A percentile compares a stretch with the other conserved stretches of the same genome.
Evolutionary conservation across 2,113 vertebrate species (phyloP).

Genomic region (Tetrax tetrax): DNA sequence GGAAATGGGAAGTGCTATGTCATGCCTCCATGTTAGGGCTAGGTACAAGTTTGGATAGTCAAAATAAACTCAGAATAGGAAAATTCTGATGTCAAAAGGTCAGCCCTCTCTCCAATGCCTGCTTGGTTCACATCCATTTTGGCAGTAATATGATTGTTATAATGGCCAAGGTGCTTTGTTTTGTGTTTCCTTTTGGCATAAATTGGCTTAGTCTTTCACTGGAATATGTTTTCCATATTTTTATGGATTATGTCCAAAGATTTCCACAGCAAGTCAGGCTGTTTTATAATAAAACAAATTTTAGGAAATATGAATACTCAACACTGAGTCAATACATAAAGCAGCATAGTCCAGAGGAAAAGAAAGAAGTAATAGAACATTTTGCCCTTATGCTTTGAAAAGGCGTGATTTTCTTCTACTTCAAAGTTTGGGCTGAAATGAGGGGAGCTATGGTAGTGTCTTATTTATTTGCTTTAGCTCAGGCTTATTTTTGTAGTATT

Average conservation of each 20-base stretch:
- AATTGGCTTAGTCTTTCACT: neutral
- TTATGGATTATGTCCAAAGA: neutral
- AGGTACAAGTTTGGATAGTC: neutral
- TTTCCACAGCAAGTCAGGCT: neutral
- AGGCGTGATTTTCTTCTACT: neutral
- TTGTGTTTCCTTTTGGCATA: neutral
- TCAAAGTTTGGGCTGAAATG: neutral
- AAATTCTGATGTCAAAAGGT: neutral
- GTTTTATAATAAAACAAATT: neutral
- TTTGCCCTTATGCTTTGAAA: neutral
- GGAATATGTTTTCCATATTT: neutral
- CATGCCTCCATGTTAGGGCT: neutral
- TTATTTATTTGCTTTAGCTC: neutral
- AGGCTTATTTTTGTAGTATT: neutral
- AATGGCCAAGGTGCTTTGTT: neutral
- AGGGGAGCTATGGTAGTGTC: neutral
- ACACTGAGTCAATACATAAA: neutral
- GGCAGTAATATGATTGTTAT: neutral
- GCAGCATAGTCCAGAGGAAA: neutral
- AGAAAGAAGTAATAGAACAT: neutral
- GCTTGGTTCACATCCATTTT: neutral
- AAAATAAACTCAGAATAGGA: neutral
- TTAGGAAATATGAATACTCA: neutral
- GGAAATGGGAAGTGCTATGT: neutral
- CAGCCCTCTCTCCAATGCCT: neutral